Percentiles rank a stretch among this genome's conserved stretches.
Evolutionary conservation across 2,888 invertebrate genomes (phyloP).

Genomic region (Macaria notata): DNA sequence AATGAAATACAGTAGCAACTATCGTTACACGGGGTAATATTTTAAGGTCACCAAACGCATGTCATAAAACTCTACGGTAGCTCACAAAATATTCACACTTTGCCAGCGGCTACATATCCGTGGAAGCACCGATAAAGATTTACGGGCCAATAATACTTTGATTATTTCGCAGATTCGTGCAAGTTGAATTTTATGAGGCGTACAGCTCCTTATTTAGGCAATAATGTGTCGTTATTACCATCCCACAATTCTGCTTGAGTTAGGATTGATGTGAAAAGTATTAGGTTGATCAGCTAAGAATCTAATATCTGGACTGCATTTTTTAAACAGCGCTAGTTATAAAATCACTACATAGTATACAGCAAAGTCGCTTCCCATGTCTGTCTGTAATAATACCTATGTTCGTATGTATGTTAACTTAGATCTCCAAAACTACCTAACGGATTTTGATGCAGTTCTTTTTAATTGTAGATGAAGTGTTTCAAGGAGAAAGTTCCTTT

Average conservation of each 20-base stretch:
- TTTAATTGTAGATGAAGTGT: too few relatives aligned
- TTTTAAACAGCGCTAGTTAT: too few relatives aligned
- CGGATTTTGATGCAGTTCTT: too few relatives aligned
- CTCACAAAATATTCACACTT: slow-evolving; percentile 71
- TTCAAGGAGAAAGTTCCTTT: too few relatives aligned
- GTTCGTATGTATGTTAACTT: too few relatives aligned
- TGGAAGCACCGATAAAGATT: slow-evolving; percentile 70
- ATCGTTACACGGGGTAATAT: slow-evolving; percentile 31
- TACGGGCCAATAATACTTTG: slow-evolving; percentile 76
- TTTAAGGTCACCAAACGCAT: slow-evolving; percentile 34
- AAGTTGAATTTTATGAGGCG: slow-evolving; percentile 72
- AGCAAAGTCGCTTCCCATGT: too few relatives aligned
- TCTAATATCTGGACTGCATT: too few relatives aligned
- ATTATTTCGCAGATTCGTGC: slow-evolving; percentile 75
- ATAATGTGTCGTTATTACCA: slow-evolving; percentile 64
- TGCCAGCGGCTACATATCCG: slow-evolving; percentile 41
- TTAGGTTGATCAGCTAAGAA: too few relatives aligned
- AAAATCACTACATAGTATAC: too few relatives aligned
- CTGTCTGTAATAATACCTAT: too few relatives aligned
- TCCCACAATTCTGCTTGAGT: slow-evolving; percentile 47
- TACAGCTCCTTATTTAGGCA: slow-evolving; percentile 68
- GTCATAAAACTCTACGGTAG: slow-evolving; percentile 52
- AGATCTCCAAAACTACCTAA: too few relatives aligned
- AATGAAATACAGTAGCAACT: slow-evolving; percentile 10
- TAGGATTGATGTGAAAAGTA: slow-evolving; percentile 44